These are phyloP conservation scores for Poecile atricapillus DNA, from an alignment of 2,113 vertebrate genomes.

Conservation along the genomic window DNA sequence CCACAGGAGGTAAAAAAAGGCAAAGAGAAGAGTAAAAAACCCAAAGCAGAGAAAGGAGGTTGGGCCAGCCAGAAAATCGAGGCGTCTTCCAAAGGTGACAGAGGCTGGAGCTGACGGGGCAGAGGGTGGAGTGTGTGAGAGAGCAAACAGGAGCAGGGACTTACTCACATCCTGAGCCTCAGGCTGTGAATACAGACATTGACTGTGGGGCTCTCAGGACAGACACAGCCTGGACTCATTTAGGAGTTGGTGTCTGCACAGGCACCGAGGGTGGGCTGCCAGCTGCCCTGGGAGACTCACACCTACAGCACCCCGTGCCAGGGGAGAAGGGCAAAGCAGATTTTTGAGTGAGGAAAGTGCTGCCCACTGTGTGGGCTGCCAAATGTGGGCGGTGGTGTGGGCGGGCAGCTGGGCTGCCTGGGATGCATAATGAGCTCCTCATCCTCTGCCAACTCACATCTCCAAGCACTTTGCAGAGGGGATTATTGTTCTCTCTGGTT, in stretches of 20 bases:
- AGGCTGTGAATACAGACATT: neutral
- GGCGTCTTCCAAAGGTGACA: slow-evolving; percentile 52
- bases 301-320: neutral
- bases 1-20: slow-evolving; percentile 65
- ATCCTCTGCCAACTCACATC: neutral
- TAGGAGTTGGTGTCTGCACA: neutral
- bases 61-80: neutral
- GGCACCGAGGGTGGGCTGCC: neutral
- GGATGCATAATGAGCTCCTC: neutral
- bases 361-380: neutral
- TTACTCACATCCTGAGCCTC: neutral
- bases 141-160: neutral
- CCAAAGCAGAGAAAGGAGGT: slow-evolving; percentile 29
- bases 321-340: neutral
- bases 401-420: neutral
- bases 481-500: neutral
- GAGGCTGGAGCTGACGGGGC: neutral
- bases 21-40: slow-evolving; percentile 65
- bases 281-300: neutral
- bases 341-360: neutral
- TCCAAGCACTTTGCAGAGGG: neutral
- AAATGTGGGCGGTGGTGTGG: neutral
- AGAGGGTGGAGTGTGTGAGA: neutral
- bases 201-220: neutral
- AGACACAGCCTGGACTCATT: neutral